Conservation (phyloP, 2,113 vertebrate species). For the Neotragus moschatus region DNA sequence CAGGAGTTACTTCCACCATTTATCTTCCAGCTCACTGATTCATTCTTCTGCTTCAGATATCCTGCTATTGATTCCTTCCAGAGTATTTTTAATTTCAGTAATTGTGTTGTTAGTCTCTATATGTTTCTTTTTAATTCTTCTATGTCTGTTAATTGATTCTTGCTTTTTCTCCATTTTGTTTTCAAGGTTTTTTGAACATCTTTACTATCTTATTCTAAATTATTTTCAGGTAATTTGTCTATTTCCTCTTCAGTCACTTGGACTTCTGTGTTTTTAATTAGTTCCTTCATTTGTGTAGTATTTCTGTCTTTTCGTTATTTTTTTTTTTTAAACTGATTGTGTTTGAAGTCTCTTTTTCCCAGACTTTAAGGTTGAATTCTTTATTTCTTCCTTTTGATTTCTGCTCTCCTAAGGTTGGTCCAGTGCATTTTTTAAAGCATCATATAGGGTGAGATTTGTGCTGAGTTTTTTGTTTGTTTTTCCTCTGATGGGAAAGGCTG, state of each 20-base stretch:
- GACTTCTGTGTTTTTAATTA: neutral
- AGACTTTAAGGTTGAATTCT: neutral
- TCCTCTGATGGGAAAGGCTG: neutral
- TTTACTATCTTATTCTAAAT: neutral
- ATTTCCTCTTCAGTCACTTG: neutral
- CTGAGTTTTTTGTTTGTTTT: neutral
- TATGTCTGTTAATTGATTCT: neutral
- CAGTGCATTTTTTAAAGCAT: fast-evolving
- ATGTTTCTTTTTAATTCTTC: neutral
- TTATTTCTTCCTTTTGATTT: neutral
- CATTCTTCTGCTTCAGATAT: neutral
- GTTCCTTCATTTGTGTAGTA: neutral
- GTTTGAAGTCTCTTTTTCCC: neutral
- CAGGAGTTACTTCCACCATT: neutral
- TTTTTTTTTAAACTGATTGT: neutral
- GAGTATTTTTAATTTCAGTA: neutral
- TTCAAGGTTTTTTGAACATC: neutral
- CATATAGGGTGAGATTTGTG: neutral
- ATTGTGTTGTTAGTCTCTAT: neutral
- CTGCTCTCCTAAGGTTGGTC: neutral
- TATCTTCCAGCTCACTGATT: neutral
- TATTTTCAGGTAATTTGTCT: neutral
- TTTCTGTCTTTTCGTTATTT: neutral
- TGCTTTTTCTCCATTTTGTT: neutral
- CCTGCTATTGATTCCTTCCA: neutral